Evolutionary conservation across 2,888 invertebrate species (phyloP), one percentile per base, ranked within the genome.

Genomic region (Antheraea yamamai): DNA sequence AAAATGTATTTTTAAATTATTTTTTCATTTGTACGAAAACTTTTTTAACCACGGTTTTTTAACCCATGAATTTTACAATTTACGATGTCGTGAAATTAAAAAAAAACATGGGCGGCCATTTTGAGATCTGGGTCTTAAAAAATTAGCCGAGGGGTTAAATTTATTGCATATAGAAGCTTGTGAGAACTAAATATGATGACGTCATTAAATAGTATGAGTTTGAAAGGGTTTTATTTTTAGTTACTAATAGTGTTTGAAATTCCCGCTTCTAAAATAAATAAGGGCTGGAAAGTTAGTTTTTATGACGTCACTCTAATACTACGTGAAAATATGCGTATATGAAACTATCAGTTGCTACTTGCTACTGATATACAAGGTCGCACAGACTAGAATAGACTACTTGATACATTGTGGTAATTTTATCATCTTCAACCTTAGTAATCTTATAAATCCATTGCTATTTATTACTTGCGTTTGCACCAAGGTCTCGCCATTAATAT

Each of bases 361-460:
- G 16, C 18, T 66, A 39, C 20, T 35, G 35, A 39, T 70, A 39
- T 39, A 39, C 68, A 70, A 70, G 68, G 30, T 70, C 68, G 39
- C 20, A 70, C 35, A 39, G 68, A 70, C 68, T 70, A 35, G 39
- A 39, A 70, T 64, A 64, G 64, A 64, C 23, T 64, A 64, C 64
- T 64, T 39, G 68, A 39, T 70, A 70, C 68, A 70, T 70, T 39
- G 20, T 70, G 8, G 68, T 71, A 66, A 73, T 75, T 64, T 71
- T 66, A 76, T 66, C 20, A 91, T 80, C 77, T 68, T 61, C 58
- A 70, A 70, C n/a, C 35, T 35, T 35, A 39, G 14, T 70, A 70
- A 47, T 74, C 71, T 23, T 61, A 66, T 76, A 70, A 35, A 39
- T 70, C 20, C 35, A 20, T 70, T 70, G 35, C 39, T 20, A 39